Evolutionary conservation across 2,888 invertebrate genomes (phyloP).

Genomic region (Isotomurus palustris): DNA sequence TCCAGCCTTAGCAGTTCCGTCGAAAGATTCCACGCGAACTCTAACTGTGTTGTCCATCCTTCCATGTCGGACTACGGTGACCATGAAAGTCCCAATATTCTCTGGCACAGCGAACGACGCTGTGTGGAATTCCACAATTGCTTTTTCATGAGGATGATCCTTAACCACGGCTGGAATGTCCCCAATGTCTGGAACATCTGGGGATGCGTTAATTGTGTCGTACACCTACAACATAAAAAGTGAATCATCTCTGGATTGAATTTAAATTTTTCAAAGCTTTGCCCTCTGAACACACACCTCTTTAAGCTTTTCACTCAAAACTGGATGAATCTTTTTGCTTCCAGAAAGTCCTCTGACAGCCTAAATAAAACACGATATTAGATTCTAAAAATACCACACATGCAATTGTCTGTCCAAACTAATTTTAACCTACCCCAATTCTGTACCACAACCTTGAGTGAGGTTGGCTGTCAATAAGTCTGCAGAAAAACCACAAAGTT

Average conservation of each 20-base stretch:
- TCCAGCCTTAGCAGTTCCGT: constrained; percentile 50
- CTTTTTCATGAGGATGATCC: constrained; percentile 47
- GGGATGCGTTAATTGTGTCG: constrained; percentile 51
- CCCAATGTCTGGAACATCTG: constrained; percentile 47
- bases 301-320: constrained; percentile 52
- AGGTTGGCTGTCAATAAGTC: constrained; percentile 53
- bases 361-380: neutral
- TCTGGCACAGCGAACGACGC: constrained; percentile 55
- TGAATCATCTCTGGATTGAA: neutral
- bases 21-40: constrained; percentile 57
- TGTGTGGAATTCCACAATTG: constrained; percentile 57
- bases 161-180: constrained; percentile 34
- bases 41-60: constrained; percentile 51
- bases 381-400: neutral
- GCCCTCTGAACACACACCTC: constrained; percentile 50
- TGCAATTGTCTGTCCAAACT: neutral
- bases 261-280: constrained; percentile 8
- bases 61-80: constrained; percentile 54
- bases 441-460: constrained; percentile 59
- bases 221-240: constrained; percentile 49
- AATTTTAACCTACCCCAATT: constrained; percentile 50
- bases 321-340: constrained; percentile 52
- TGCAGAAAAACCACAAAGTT: constrained; percentile 27
- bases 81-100: constrained; percentile 53
- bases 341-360: constrained; percentile 52